Percentiles rank a stretch among this genome's conserved stretches.
Conservation (phyloP, 2,797 vertebrate species). For the Phaenicophaeus curvirostris region DNA sequence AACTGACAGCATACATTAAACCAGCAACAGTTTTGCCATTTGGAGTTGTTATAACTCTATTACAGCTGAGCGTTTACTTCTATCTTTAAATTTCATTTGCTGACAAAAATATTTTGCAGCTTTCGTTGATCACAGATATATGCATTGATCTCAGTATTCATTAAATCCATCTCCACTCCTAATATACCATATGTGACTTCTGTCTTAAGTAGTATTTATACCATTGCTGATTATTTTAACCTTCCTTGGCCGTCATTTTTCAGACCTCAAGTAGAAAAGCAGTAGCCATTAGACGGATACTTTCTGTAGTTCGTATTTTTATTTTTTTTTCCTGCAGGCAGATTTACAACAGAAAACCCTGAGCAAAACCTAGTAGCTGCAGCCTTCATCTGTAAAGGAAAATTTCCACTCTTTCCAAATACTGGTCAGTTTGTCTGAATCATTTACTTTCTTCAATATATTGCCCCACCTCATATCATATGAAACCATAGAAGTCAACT, state of each 20-base stretch:
- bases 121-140: constrained; percentile 4
- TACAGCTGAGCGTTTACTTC: not conserved
- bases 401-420: not conserved
- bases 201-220: not conserved
- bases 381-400: not conserved
- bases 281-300: not conserved
- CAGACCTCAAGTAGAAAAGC: not conserved
- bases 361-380: not conserved
- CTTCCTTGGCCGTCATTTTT: constrained; percentile 31
- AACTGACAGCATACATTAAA: constrained; percentile 53
- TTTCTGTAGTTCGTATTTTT: not conserved
- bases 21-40: not conserved
- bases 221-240: constrained; percentile 19
- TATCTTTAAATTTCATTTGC: constrained; percentile 9
- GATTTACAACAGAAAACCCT: not conserved
- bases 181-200: not conserved
- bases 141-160: not conserved
- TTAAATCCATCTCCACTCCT: not conserved
- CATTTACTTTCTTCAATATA: not conserved
- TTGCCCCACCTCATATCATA: not conserved
- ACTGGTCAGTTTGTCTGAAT: not conserved
- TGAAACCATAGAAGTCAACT: not conserved
- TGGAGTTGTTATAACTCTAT: not conserved
- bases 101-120: not conserved
- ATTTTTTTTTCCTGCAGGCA: not conserved